phyloP scores from a whole-genome alignment of 2,888 invertebrate genomes.

The Ichneumoninae sp. region DNA sequence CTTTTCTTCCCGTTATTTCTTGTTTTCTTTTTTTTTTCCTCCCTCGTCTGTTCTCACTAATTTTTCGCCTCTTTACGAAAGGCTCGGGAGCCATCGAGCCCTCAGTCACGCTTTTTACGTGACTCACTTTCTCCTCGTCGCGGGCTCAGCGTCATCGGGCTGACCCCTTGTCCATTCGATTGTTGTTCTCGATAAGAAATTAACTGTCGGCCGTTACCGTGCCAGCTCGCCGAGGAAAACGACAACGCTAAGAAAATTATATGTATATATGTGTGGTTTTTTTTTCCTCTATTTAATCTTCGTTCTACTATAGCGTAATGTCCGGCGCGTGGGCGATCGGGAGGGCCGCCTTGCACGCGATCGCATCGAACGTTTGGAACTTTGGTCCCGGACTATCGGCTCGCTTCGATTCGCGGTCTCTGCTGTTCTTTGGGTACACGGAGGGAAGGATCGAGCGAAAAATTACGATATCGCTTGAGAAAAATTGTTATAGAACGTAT shows the following conservation, averaged over 20 bases:
- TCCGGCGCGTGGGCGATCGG: slow-evolving; percentile 12
- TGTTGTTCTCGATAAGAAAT: slow-evolving; percentile 55
- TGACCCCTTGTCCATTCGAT: slow-evolving; percentile 38
- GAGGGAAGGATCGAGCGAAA: neutral
- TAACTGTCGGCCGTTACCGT: slow-evolving; percentile 31
- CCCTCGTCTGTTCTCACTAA: slow-evolving; percentile 4
- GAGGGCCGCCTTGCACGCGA: slow-evolving; percentile 23
- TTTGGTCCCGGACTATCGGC: neutral
- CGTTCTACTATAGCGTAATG: slow-evolving; percentile 15
- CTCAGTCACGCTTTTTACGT: slow-evolving; percentile 24
- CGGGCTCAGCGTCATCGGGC: neutral
- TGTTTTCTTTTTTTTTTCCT: slow-evolving; percentile 11
- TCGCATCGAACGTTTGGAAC: neutral
- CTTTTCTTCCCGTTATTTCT: slow-evolving; percentile 16
- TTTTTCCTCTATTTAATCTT: neutral
- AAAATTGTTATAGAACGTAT: neutral
- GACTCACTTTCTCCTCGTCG: slow-evolving; percentile 64
- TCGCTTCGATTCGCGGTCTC: neutral
- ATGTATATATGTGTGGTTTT: slow-evolving; percentile 18
- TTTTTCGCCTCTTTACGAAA: slow-evolving; percentile 9
- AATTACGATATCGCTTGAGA: neutral
- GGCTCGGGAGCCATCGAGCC: slow-evolving; percentile 13
- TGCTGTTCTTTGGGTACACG: neutral
- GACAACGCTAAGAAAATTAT: slow-evolving; percentile 6
- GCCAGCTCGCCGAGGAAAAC: neutral